Evolutionary conservation across 2,113 vertebrate genomes (phyloP), one percentile per base, ranked within the genome.

Genomic region (Stomatorhinus ivindoensis): DNA sequence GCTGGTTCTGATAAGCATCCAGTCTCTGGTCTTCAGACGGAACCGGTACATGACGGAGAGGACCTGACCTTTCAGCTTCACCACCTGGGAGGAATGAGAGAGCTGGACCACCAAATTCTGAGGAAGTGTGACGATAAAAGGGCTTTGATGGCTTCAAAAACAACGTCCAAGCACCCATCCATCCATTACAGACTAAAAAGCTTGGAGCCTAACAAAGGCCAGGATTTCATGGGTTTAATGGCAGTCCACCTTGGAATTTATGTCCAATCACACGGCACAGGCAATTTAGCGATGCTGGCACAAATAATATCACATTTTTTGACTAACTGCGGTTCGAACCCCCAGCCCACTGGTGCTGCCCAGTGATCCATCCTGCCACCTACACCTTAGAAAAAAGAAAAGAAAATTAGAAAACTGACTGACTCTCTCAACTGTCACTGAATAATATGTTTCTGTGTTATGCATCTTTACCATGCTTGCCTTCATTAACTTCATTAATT

Each of bases 41-140:
- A 99, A 99, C 2, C 98, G 98, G 91, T 98, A 99, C 98, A 99
- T 99, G 91, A 99, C 98, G 0, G 98, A 99, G 86, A 99, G 95
- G 10, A 99, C 98, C 73, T 99, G 98, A 69, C 98, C 98, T 91
- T 99, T 99, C 94, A 99, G 95, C 80, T 99, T 99, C 89, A 99
- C 97, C 92, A 99, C 98, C 98, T 99, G 93, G 31, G 73, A 51
- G 87, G 83, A 85, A 90, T 92, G 91, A 88, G 39, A 90, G 44
- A 55, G 35, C 1, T 35, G 46, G 53, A 27, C 19, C 19, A 83
- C 17, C 39, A 44, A 35, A 47, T 19, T 83, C 39, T 2, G 44
- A 83, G 80, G 42, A 83, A 19, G 21, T 24, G 42, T n/a, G 82
- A 9, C n/a, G 24, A 31, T 19, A 31, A 42, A 27, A 51, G 21